These are phyloP conservation scores for Copidosoma aretas DNA, from an alignment of 2,888 invertebrate species.

Conservation along the genomic window DNA sequence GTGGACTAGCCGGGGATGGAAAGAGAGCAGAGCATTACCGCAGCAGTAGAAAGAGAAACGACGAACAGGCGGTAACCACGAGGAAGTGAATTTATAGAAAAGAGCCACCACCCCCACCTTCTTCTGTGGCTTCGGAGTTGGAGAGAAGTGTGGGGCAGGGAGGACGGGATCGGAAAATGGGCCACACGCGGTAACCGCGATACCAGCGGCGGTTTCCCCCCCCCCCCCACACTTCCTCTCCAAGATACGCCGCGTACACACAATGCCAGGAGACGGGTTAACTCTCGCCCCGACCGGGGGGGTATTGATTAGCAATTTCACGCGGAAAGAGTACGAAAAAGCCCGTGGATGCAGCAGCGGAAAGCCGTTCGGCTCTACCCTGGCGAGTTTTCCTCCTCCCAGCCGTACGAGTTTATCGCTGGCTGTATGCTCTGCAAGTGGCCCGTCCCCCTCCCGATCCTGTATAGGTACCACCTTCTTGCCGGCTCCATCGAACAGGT, in stretches of 20 bases:
- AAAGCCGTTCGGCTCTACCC: slow-evolving; percentile 24
- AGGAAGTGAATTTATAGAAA: slow-evolving; percentile 30
- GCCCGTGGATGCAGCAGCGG: not conserved
- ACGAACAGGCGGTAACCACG: slow-evolving; percentile 38
- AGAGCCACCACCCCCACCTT: not conserved
- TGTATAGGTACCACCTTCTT: slow-evolving; percentile 15
- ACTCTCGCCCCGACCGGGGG: slow-evolving; percentile 10
- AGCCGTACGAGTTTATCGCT: slow-evolving; percentile 41
- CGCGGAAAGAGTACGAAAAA: slow-evolving; percentile 29
- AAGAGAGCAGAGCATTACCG: too few relatives aligned
- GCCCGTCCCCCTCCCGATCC: slow-evolving; percentile 8
- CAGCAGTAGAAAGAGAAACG: slow-evolving; percentile 1
- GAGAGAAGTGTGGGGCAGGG: too few relatives aligned
- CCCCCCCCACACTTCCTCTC: not conserved
- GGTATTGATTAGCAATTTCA: slow-evolving; percentile 46
- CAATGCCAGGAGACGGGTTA: not conserved
- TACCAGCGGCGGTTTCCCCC: not conserved
- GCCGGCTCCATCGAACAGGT: slow-evolving; percentile 43
- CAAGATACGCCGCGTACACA: not conserved
- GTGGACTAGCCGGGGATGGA: too few relatives aligned
- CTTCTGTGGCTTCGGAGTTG: not conserved
- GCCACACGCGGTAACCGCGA: not conserved
- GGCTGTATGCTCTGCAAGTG: slow-evolving; percentile 40
- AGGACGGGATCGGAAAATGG: not conserved
- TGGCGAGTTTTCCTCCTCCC: slow-evolving; percentile 30